A percentile compares a stretch with the other conserved stretches of the same genome.
phyloP scores from a whole-genome alignment of 2,113 vertebrate genomes.

The Triplophysa rosa region DNA sequence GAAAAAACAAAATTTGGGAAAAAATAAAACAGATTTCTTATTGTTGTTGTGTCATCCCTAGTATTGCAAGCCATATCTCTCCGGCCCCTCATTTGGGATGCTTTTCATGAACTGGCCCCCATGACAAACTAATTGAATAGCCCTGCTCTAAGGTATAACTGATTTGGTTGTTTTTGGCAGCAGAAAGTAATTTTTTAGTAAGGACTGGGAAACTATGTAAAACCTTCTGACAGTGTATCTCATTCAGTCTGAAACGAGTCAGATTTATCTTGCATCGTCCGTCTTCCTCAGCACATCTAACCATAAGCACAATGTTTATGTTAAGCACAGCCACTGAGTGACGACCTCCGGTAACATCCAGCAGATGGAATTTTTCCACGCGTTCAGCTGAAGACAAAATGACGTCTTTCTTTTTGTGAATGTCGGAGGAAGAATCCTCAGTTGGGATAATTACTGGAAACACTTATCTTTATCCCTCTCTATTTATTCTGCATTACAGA shows the following conservation, averaged over 20 bases:
- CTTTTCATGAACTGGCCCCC: too few species aligned
- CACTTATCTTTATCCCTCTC: neutral
- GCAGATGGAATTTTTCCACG: neutral
- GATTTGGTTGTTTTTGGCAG: slow-evolving; percentile 38
- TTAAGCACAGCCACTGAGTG: neutral
- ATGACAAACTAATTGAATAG: too few species aligned
- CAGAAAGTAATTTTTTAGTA: slow-evolving; percentile 39
- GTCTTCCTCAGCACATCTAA: neutral
- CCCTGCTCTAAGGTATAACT: slow-evolving; percentile 22
- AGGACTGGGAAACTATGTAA: slow-evolving; percentile 46
- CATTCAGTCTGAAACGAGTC: neutral
- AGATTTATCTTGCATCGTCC: neutral
- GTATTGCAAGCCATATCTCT: too few species aligned
- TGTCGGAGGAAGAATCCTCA: slow-evolving; percentile 13
- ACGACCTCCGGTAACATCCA: neutral
- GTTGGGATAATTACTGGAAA: slow-evolving; percentile 31
- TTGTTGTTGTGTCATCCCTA: too few species aligned
- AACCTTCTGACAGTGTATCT: slow-evolving; percentile 39
- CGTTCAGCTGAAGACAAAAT: neutral
- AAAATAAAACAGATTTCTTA: too few species aligned
- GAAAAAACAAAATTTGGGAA: too few species aligned
- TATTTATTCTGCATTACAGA: slow-evolving; percentile 22
- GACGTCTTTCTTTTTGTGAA: neutral
- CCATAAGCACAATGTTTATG: neutral
- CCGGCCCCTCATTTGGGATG: too few species aligned